These are phyloP conservation scores for Gymnocypris eckloni DNA, from an alignment of 2,797 vertebrate species.

Conservation along the genomic window DNA sequence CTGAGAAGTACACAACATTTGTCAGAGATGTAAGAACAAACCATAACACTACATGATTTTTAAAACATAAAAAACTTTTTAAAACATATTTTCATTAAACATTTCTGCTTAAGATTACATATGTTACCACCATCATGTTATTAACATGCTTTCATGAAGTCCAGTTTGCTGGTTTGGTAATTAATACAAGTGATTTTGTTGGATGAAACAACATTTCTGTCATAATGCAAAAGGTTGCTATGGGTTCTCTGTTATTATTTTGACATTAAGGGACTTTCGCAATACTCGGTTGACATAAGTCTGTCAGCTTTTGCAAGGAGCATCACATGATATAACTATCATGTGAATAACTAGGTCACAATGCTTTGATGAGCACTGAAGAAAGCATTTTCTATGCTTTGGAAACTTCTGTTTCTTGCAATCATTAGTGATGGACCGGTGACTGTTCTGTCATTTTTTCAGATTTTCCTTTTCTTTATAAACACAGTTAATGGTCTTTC, in stretches of 20 bases:
- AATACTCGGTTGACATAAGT: background rate
- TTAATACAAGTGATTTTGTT: background rate
- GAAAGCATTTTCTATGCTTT: background rate
- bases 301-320: background rate
- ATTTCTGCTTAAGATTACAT: background rate
- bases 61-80: too few species aligned
- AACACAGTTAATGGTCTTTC: background rate
- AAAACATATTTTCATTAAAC: background rate
- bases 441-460: background rate
- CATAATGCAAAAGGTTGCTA: background rate
- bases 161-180: background rate
- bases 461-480: background rate
- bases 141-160: background rate
- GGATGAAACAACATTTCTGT: background rate
- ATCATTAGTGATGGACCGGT: background rate
- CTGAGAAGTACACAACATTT: constrained; percentile 71
- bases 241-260: background rate
- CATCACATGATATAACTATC: background rate
- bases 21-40: constrained; percentile 64
- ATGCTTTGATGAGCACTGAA: too few species aligned
- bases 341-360: background rate
- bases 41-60: background rate
- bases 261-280: background rate
- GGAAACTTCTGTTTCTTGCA: background rate
- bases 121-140: background rate